Evolutionary conservation across 1,140 invertebrate genomes (phyloP).

Genomic region (Drosophila littoralis): DNA sequence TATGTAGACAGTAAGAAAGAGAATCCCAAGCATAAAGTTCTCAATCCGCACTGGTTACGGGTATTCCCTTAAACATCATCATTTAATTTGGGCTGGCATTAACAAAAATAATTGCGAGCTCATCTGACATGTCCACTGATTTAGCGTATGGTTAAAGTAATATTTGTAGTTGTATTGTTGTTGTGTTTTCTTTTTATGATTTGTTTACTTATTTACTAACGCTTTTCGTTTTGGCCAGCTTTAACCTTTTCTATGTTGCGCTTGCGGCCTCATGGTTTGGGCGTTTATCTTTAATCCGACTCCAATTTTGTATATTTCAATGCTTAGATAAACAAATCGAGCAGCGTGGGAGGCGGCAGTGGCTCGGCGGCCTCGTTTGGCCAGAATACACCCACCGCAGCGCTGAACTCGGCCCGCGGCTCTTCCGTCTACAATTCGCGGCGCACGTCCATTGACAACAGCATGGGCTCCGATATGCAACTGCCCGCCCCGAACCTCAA

Average conservation of each 20-base stretch:
- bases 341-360: conserved; percentile 39
- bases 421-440: conserved; percentile 82
- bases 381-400: conserved; percentile 71
- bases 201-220: conserved; percentile 46
- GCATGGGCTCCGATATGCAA: conserved; percentile 71
- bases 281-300: conserved; percentile 18
- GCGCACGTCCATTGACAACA: conserved; percentile 80
- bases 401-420: conserved; percentile 68
- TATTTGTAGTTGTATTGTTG: conserved; percentile 35
- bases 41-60: conserved; percentile 41
- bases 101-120: conserved; percentile 18
- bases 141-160: conserved; percentile 23
- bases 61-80: conserved; percentile 20
- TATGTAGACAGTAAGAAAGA: neutral
- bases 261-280: conserved; percentile 7
- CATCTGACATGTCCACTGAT: neutral
- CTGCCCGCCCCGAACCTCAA: conserved; percentile 56
- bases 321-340: conserved; percentile 53
- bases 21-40: neutral
- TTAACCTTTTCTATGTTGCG: conserved; percentile 44
- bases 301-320: conserved; percentile 10
- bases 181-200: conserved; percentile 14
- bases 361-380: conserved; percentile 53
- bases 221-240: conserved; percentile 45
- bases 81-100: conserved; percentile 3